Base-by-base conservation (phyloP, 1,140 invertebrate genomes). In the Kradibia gibbosae region DNA sequence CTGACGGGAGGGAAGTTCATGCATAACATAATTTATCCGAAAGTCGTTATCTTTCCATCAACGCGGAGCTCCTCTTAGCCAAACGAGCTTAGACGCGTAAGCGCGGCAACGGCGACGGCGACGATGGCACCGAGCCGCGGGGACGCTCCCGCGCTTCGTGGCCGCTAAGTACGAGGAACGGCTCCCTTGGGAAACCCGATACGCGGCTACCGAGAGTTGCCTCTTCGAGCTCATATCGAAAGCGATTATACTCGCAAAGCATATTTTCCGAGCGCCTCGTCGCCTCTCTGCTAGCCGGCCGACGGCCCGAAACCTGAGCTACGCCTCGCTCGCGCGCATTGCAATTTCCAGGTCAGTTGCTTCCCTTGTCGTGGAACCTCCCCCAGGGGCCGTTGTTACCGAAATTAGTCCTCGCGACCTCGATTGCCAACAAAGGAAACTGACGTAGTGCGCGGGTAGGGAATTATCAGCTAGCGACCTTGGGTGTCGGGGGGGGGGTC, bases 301-400 rank as follows among this genome's bases (percentile, higher is more conserved):
- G 62, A 3, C 15, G 39, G 5, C 34, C 34, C n/a, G n/a, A n/a
- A n/a, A n/a, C n/a, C 34, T 39, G 50, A 67, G 48, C 15, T 70
- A 48, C 57, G 34, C 76, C 62, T 65, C 53, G 77, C n/a, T 81
- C 50, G 74, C 72, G 76, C 42, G 50, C n/a, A n/a, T n/a, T n/a
- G 77, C 78, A 83, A 84, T 84, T 83, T 83, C 70, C 76, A 60
- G 55, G 5, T 25, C 25, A 67, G 15, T 31, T 20, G 57, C 10
- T 42, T n/a, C 22, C 25, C 28, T n/a, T n/a, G 25, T 25, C 20
- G 20, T 3, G 76, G 45, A 65, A 75, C 80, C 73, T 84, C 83
- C 83, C 83, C 42, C 42, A 78, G 83, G 79, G 83, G 77, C 83
- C 83, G 82, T 84, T 83, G 83, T 83, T 84, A 83, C 82, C 82